phyloP scores from a whole-genome alignment of 2,113 vertebrate genomes.

The Phylloscopus whistleri region DNA sequence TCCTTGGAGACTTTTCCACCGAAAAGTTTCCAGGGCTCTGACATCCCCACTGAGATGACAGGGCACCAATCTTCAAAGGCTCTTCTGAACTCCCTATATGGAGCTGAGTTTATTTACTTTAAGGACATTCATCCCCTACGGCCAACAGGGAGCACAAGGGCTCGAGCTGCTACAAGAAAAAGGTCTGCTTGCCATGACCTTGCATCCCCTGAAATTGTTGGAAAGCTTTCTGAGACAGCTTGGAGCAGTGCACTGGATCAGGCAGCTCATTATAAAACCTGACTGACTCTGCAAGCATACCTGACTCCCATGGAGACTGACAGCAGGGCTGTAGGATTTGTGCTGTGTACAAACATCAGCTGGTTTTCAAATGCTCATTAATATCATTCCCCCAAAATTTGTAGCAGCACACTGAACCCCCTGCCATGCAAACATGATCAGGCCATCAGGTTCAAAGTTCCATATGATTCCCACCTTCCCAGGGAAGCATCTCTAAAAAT shows the following conservation, averaged over 20 bases:
- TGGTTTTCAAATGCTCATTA: background rate
- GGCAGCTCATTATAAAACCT: constrained; percentile 1
- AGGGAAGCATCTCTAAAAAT: background rate
- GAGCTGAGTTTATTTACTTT: constrained; percentile 1
- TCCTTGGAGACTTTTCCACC: background rate
- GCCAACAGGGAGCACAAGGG: background rate
- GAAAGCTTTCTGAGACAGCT: constrained; percentile 20
- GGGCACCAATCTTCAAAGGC: background rate
- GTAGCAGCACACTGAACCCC: background rate
- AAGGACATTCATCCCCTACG: background rate
- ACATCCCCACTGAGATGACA: background rate
- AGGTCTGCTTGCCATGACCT: background rate
- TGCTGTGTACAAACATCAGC: background rate
- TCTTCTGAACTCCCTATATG: background rate
- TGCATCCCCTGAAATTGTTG: background rate
- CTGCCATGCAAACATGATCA: background rate
- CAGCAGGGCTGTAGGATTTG: background rate
- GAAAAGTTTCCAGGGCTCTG: background rate
- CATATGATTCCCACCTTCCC: background rate
- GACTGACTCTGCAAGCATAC: background rate
- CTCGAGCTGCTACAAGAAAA: background rate
- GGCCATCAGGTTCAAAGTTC: background rate
- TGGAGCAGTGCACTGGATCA: background rate
- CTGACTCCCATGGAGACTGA: background rate
- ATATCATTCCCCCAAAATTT: background rate